A percentile compares a stretch with the other conserved stretches of the same genome.
These are phyloP conservation scores for Drosophila subpulchrella DNA, from an alignment of 1,140 invertebrate genomes.

Conservation along the genomic window DNA sequence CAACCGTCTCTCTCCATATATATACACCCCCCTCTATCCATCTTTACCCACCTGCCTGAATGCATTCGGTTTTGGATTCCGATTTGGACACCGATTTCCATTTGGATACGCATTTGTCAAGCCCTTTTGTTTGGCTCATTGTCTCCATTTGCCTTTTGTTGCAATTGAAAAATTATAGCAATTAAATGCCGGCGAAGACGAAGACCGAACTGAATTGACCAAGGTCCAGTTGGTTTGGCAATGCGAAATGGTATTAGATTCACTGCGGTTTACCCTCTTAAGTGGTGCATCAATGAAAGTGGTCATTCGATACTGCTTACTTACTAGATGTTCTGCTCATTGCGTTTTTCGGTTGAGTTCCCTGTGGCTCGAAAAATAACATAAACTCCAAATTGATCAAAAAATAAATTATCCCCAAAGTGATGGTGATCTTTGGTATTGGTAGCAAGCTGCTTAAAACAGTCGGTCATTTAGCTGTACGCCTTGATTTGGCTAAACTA, in stretches of 20 bases:
- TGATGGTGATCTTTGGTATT: no score
- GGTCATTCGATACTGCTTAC: neutral
- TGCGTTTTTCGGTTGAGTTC: neutral
- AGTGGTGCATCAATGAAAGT: constrained; percentile 1
- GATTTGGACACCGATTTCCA: constrained; percentile 41
- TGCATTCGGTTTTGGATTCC: constrained; percentile 55
- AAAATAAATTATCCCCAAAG: no score
- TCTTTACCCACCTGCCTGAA: constrained; percentile 54
- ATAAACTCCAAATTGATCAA: no score
- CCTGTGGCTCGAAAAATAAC: neutral
- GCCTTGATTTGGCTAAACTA: no score
- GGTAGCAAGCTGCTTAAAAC: no score
- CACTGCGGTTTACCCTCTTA: constrained; percentile 12
- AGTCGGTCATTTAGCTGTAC: no score
- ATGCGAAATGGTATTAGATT: constrained; percentile 25
- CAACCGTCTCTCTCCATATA: constrained; percentile 20
- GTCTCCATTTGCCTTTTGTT: constrained; percentile 63
- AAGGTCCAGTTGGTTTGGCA: constrained; percentile 51
- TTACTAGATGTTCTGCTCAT: constrained; percentile 2
- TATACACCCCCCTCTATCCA: neutral
- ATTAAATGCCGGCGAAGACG: constrained; percentile 58
- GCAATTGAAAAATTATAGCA: constrained; percentile 78
- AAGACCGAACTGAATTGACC: constrained; percentile 21
- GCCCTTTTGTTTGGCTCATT: constrained; percentile 59
- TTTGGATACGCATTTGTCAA: constrained; percentile 51